phyloP scores from a whole-genome alignment of 2,797 vertebrate genomes.

The Chromis chromis region DNA sequence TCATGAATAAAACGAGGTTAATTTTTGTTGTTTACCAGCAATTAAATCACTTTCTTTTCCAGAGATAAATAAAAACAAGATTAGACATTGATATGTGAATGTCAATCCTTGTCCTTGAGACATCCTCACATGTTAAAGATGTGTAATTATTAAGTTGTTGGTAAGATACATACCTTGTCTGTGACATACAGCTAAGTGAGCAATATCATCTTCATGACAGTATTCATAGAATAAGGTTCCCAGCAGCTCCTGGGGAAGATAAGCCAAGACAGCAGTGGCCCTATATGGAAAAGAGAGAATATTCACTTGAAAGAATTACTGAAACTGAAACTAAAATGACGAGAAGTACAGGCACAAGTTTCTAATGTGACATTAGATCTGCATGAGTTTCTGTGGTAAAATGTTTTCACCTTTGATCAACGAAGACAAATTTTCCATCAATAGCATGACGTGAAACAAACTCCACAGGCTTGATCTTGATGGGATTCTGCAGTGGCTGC shows the following conservation, averaged over 20 bases:
- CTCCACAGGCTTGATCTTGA: constrained; percentile 18
- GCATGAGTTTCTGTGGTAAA: not conserved
- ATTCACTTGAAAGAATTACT: not conserved
- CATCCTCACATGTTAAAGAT: not conserved
- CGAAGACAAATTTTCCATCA: constrained; percentile 20
- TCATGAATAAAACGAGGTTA: too few relatives aligned
- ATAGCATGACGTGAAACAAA: constrained; percentile 28
- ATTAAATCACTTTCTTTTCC: too few relatives aligned
- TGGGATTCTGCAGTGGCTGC: not conserved
- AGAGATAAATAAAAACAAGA: too few relatives aligned
- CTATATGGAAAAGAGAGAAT: not conserved
- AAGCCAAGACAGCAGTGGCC: constrained; percentile 14
- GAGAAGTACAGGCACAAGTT: not conserved
- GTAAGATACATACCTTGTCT: constrained; percentile 11
- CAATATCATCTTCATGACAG: constrained; percentile 11
- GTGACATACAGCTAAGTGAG: constrained; percentile 27
- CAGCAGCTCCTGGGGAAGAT: constrained; percentile 10
- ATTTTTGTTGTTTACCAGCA: too few relatives aligned
- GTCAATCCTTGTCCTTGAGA: not conserved
- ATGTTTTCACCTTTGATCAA: constrained; percentile 20
- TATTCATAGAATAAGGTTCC: constrained; percentile 13
- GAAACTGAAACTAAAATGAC: constrained; percentile 3
- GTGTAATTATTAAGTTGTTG: not conserved
- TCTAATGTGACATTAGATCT: not conserved
- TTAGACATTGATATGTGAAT: too few relatives aligned